A percentile compares a stretch with the other conserved stretches of the same genome.
phyloP scores from a whole-genome alignment of 2,797 vertebrate genomes.

The Luscinia megarhynchos region DNA sequence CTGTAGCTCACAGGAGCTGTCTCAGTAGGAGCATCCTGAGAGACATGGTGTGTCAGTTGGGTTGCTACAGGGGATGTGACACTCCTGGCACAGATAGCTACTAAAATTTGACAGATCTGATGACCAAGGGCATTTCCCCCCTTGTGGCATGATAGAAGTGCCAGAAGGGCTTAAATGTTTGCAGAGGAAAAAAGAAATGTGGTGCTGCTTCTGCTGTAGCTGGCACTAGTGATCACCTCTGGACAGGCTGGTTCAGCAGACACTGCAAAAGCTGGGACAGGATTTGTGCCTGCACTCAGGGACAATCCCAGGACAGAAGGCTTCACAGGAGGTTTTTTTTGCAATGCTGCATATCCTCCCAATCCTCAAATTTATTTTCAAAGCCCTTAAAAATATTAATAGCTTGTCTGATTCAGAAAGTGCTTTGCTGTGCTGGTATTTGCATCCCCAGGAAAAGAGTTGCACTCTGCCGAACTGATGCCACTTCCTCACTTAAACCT shows the following conservation, averaged over 20 bases:
- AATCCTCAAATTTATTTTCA: not conserved
- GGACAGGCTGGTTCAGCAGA: not conserved
- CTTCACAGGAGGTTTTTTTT: not conserved
- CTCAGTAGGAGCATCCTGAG: not conserved
- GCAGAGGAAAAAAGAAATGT: not conserved
- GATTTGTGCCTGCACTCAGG: not conserved
- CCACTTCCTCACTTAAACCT: not conserved
- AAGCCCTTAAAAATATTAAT: slow-evolving; percentile 18
- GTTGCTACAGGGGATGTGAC: not conserved
- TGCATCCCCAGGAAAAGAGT: not conserved
- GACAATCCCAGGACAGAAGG: not conserved
- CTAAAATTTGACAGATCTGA: slow-evolving; percentile 3
- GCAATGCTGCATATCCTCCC: not conserved
- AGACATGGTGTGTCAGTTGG: rapidly evolving
- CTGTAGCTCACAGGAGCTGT: not conserved
- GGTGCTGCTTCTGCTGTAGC: not conserved
- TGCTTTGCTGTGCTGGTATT: not conserved
- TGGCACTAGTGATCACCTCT: not conserved
- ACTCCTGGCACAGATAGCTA: not conserved
- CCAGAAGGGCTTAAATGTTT: slow-evolving; percentile 5
- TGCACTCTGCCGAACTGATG: not conserved
- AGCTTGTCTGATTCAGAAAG: slow-evolving; percentile 5
- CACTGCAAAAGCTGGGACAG: not conserved
- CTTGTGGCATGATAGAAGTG: not conserved
- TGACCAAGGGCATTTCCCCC: not conserved